phyloP scores from a whole-genome alignment of 2,888 invertebrate species.

The Amiota communis region DNA sequence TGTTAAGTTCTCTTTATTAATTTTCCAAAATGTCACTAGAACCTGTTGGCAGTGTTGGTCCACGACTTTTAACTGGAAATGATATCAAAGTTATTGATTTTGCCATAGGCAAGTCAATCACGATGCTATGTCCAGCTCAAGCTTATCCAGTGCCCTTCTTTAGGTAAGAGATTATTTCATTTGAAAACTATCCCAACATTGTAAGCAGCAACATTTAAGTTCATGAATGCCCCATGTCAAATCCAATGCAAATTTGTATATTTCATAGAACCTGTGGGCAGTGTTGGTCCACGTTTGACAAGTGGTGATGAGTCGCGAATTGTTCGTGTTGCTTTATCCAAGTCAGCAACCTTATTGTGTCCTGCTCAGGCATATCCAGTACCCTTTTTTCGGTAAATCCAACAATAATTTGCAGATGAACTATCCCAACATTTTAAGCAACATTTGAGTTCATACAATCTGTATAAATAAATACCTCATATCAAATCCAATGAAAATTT shows the following conservation, averaged over 20 bases:
- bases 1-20: conserved; percentile 34
- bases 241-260: not conserved
- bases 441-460: not conserved
- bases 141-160: conserved; percentile 81
- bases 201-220: not conserved
- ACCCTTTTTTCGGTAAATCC: conserved; percentile 80
- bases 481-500: not conserved
- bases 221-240: not conserved
- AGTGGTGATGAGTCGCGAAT: conserved; percentile 78
- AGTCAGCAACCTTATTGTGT: conserved; percentile 78
- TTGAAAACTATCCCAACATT: conserved; percentile 69
- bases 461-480: not conserved
- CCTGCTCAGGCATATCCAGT: conserved; percentile 81
- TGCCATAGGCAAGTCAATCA: conserved; percentile 72
- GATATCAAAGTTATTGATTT: conserved; percentile 70
- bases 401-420: conserved; percentile 45
- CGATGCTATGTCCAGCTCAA: conserved; percentile 81
- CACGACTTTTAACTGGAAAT: conserved; percentile 75
- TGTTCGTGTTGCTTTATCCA: conserved; percentile 73
- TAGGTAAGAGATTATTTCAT: conserved; percentile 76
- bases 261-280: conserved; percentile 74
- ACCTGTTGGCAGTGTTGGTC: conserved; percentile 80
- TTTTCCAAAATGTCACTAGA: conserved; percentile 70
- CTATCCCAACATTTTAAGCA: conserved; percentile 31
- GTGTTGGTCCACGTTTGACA: conserved; percentile 79